Base-by-base conservation (phyloP, 1,140 invertebrate species). In the Tetranychus cinnabarinus region DNA sequence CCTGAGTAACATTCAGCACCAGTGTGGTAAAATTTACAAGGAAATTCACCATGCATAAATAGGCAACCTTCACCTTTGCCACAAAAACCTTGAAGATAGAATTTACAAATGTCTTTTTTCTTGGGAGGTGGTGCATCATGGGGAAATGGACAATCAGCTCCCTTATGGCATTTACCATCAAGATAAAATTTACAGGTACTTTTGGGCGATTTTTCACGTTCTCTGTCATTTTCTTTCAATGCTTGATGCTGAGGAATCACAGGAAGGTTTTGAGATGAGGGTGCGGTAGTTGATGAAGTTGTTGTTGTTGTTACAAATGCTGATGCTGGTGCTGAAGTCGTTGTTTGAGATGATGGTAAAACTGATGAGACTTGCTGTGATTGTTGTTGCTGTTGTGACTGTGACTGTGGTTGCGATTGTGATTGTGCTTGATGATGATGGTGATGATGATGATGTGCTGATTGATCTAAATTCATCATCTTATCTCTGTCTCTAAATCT, bases 11-110 rank as follows among this genome's bases (percentile, higher is more conserved):
- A 96, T 56, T 84, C 82, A 66, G 87, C 78, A 66, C 88, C 89
- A 54, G 88, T 87, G 69, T 97, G 91, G 70, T 84, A 95, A 76
- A 86, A 95, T 77, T 96, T 96, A 74, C 92, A 97, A 45, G 92
- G 92, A 72, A 93, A 97, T 71, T 96, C 90, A 66, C 84, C 82
- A 76, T 97, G 92, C 83, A 97, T 87, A 69, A 92, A 97, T 3
- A 89, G 76, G 76, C 92, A 97, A 72, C 90, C 89, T 65, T 92
- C 88, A 65, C 42, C 81, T 76, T 96, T 96, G 8, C 86, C 85
- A 75, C 92, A 97, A 70, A 86, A 88, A 61, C 91, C 88, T 80
- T 87, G 89, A 48, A 95, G 71, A 74, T 95, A 96, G 75, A 93
- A 97, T 75, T 96, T 96, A 72, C 92, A 97, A 0, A 96, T 73